phyloP scores from a whole-genome alignment of 2,797 vertebrate species.

The Arrhamphus sclerolepis region DNA sequence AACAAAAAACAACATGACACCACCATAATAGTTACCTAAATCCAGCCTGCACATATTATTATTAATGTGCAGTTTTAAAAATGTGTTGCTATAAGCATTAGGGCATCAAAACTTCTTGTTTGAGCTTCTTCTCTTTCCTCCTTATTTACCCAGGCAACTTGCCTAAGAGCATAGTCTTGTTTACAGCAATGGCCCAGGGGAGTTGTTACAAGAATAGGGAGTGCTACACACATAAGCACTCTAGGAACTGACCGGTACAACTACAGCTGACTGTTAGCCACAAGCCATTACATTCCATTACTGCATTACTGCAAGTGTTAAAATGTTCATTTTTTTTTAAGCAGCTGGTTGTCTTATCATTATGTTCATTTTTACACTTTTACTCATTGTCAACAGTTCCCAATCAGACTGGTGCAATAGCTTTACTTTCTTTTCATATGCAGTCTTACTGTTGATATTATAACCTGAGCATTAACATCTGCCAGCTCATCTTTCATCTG shows the following conservation, averaged over 20 bases:
- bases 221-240: constrained; percentile 39
- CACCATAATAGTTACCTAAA: background rate
- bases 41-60: background rate
- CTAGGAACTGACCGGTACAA: constrained; percentile 23
- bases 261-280: constrained; percentile 13
- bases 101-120: constrained; percentile 28
- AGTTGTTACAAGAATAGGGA: constrained; percentile 36
- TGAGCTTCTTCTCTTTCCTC: constrained; percentile 45
- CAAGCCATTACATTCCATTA: constrained; percentile 22
- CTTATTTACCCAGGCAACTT: constrained; percentile 47
- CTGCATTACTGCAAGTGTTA: background rate
- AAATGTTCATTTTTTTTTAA: constrained; percentile 29
- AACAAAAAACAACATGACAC: background rate
- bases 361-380: constrained; percentile 30
- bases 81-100: constrained; percentile 9
- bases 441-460: constrained; percentile 19
- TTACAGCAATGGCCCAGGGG: constrained; percentile 55
- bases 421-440: background rate
- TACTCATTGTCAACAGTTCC: constrained; percentile 22
- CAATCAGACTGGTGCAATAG: constrained; percentile 15
- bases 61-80: constrained; percentile 20
- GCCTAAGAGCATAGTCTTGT: constrained; percentile 70
- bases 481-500: constrained; percentile 7
- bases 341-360: constrained; percentile 10
- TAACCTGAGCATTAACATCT: constrained; percentile 9